Conservation (phyloP, 2,888 invertebrate genomes). For the Pterostichus niger region DNA sequence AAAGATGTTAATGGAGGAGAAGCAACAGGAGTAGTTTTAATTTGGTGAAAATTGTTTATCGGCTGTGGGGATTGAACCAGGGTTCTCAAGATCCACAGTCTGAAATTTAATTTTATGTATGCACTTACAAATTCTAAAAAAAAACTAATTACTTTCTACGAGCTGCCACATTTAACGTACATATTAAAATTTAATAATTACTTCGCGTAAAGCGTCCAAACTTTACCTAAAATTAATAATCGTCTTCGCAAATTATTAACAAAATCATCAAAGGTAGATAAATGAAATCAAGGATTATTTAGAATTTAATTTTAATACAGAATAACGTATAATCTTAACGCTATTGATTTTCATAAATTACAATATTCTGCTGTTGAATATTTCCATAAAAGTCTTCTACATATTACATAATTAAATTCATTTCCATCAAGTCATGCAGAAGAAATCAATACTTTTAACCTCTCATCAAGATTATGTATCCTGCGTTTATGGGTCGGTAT, state of each 20-base stretch:
- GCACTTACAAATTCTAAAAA: too few relatives aligned
- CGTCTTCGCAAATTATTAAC: slow-evolving; percentile 3
- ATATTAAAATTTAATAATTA: too few relatives aligned
- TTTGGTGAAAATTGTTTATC: too few relatives aligned
- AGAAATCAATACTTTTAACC: slow-evolving; percentile 19
- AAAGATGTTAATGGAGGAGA: too few relatives aligned
- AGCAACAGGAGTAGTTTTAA: too few relatives aligned
- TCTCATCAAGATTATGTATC: slow-evolving; percentile 14
- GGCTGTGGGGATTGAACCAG: too few relatives aligned
- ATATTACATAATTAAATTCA: slow-evolving; percentile 30
- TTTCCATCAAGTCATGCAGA: slow-evolving; percentile 27
- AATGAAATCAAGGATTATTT: slow-evolving; percentile 13
- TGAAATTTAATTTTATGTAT: too few relatives aligned
- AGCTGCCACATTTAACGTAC: too few relatives aligned
- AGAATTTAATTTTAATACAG: slow-evolving; percentile 10
- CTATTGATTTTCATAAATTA: slow-evolving; percentile 38
- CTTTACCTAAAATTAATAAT: slow-evolving; percentile 13
- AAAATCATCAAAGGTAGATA: slow-evolving; percentile 9
- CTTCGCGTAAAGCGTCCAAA: too few relatives aligned
- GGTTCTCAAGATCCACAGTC: too few relatives aligned
- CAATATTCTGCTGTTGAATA: slow-evolving; percentile 10
- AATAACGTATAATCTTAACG: slow-evolving; percentile 20
- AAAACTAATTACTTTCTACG: too few relatives aligned
- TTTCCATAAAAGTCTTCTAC: slow-evolving; percentile 34
- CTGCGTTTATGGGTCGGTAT: background rate